Evolutionary conservation across 2,888 invertebrate genomes (phyloP), one percentile per base, ranked within the genome.

Genomic region (Chrysolina americana): DNA sequence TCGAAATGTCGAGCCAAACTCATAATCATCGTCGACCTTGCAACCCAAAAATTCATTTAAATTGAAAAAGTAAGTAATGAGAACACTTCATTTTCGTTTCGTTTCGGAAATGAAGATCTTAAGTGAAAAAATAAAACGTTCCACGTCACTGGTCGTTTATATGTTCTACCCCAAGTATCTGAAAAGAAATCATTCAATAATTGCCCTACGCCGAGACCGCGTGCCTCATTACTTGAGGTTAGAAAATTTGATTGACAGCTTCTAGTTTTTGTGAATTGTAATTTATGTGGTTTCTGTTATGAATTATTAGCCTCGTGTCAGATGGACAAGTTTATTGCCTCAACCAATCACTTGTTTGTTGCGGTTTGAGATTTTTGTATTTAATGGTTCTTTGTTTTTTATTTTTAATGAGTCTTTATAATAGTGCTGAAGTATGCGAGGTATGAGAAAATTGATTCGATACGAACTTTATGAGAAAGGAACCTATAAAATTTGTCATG

Each of bases 191-290:
- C 81, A 80, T 77, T 78, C 74, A 23, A 79, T 82, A 81, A 81
- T 82, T 73, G 71, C 73, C 74, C 69, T 76, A 72, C 73, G 74
- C 78, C 80, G 76, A 69, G 74, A 68, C 74, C 70, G 59, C 59
- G 65, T 70, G 76, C 75, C 78, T 76, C 72, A 75, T 81, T 81
- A 80, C 81, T 82, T 83, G 81, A 83, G 83, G 82, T 80, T 82
- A 81, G 79, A 79, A 76, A 80, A 76, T 81, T 83, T 86, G 86
- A 86, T 86, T 86, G 86, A 86, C 86, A 85, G 86, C 86, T 85
- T 83, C 86, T 82, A 84, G 81, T 80, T 81, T 82, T 80, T 81
- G 78, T 76, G 79, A 74, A 82, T 84, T 80, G 80, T 85, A 84
- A 85, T 85, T 85, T 85, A 85, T 84, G 83, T 82, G 81, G 78